Evolutionary conservation across 2,888 invertebrate species (phyloP), one percentile per base, ranked within the genome.

Genomic region (Chloroclystis v-ata): DNA sequence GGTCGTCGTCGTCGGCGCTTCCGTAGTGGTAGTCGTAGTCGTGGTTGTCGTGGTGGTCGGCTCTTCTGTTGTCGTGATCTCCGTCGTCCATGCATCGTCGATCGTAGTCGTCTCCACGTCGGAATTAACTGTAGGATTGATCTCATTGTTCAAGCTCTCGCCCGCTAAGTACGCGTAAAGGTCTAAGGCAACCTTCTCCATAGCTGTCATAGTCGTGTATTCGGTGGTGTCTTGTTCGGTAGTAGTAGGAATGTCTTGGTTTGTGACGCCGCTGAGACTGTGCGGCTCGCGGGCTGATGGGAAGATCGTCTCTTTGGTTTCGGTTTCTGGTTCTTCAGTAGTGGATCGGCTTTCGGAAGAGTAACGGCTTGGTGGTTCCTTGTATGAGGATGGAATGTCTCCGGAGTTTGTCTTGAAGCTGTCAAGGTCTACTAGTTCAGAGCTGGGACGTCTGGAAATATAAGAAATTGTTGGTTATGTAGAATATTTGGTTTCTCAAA

Each of bases 171-270:
- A 93, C 0, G 95, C 95, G 67, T 95, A 95, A 37, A 95, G 82
- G 63, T 95, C 95, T 9, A 94, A 83, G 8, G 95, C 95, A 0
- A 94, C 93, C 80, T 95, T 95, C 67, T 95, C 94, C 92, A 94
- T 94, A 0, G 90, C 89, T 0, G 91, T 90, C 75, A 91, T 90
- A 7, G 90, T 90, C 0, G 92, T 92, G 25, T 92, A 91, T 20
- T 92, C 91, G 2, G 90, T 91, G 4, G 86, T 86, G 9, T 86
- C 86, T 51, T 81, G 81, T 42, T 83, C 86, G 43, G 82, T 66
- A 0, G 82, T 85, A 1, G 84, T 83, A 40, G 70, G 16, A 25
- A 85, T 70, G 59, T 89, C 80, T 53, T 89, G 84, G 61, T 77
- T 83, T 40, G 69, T 73, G 5, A 78, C 69, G n/a, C 67, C 69